These are phyloP conservation scores for Stenotaenia linearis DNA, from an alignment of 2,888 invertebrate species.

Conservation along the genomic window DNA sequence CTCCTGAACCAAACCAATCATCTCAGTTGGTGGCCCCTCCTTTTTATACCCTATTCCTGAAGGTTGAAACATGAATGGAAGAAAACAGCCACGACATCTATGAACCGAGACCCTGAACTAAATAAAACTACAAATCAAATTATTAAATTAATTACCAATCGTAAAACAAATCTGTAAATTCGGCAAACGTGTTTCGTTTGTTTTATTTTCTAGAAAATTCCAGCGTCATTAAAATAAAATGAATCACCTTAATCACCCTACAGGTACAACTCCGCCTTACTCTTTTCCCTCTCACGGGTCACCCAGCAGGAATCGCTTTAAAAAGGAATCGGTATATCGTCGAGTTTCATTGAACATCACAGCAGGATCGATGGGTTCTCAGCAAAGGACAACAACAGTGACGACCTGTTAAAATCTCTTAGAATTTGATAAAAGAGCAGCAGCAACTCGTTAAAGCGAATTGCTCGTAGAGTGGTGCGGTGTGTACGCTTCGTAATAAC, in stretches of 20 bases:
- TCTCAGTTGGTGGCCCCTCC: slow-evolving; percentile 12
- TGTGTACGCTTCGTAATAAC: not conserved
- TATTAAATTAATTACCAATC: not conserved
- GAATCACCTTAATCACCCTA: not conserved
- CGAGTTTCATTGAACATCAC: not conserved
- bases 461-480: not conserved
- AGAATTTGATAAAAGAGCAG: not conserved
- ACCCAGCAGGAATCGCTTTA: slow-evolving; percentile 16
- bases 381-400: slow-evolving; percentile 3
- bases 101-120: slow-evolving; percentile 1
- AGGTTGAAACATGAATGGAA: not conserved
- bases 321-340: not conserved
- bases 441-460: not conserved
- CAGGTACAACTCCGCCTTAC: slow-evolving; percentile 17
- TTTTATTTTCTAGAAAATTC: not conserved
- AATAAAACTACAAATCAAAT: not conserved
- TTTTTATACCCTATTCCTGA: not conserved
- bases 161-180: not conserved
- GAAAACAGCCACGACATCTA: not conserved
- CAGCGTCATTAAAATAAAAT: not conserved
- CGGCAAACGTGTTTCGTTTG: not conserved
- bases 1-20: slow-evolving; percentile 14
- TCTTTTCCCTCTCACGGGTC: slow-evolving; percentile 15
- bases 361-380: not conserved
- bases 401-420: slow-evolving; percentile 14